A percentile compares a stretch with the other conserved stretches of the same genome.
These are phyloP conservation scores for Melanostoma mellinum DNA, from an alignment of 2,888 invertebrate species.

Conservation along the genomic window DNA sequence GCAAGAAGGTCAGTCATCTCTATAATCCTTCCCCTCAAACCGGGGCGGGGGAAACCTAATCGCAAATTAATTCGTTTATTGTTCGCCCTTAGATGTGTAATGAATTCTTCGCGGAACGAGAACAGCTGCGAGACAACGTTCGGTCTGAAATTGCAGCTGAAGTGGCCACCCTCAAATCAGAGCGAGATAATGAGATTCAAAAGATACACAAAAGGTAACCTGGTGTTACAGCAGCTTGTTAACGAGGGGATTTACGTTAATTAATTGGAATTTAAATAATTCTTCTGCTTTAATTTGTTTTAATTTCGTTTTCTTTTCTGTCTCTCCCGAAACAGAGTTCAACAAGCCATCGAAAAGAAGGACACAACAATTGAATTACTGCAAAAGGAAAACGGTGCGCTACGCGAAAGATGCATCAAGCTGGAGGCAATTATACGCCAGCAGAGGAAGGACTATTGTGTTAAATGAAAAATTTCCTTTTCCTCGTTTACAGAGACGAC, in stretches of 20 bases:
- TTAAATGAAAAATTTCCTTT: conserved; percentile 76
- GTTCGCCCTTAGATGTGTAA: conserved; percentile 80
- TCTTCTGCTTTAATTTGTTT: not conserved
- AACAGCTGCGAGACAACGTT: conserved; percentile 84
- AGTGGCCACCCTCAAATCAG: conserved; percentile 85
- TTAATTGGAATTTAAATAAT: conserved; percentile 49
- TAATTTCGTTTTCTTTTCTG: conserved; percentile 13
- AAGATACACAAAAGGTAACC: conserved; percentile 90
- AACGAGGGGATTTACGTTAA: conserved; percentile 29
- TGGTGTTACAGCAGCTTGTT: conserved; percentile 17
- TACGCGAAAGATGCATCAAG: conserved; percentile 88
- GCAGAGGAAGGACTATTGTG: conserved; percentile 87
- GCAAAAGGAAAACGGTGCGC: conserved; percentile 87
- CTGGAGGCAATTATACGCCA: conserved; percentile 90
- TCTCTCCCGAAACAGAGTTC: conserved; percentile 84
- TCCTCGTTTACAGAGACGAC: not conserved
- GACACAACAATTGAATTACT: conserved; percentile 89
- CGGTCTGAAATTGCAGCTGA: conserved; percentile 86
- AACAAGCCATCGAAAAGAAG: conserved; percentile 90
- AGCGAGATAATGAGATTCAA: conserved; percentile 89
- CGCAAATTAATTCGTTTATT: conserved; percentile 13
- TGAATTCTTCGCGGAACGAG: conserved; percentile 84
- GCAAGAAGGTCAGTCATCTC: conserved; percentile 83
- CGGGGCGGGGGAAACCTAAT: not conserved
- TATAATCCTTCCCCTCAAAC: not conserved